Percentiles rank a stretch among this genome's conserved stretches.
Evolutionary conservation across 2,797 vertebrate genomes (phyloP).

Genomic region (Girardinus metallicus): DNA sequence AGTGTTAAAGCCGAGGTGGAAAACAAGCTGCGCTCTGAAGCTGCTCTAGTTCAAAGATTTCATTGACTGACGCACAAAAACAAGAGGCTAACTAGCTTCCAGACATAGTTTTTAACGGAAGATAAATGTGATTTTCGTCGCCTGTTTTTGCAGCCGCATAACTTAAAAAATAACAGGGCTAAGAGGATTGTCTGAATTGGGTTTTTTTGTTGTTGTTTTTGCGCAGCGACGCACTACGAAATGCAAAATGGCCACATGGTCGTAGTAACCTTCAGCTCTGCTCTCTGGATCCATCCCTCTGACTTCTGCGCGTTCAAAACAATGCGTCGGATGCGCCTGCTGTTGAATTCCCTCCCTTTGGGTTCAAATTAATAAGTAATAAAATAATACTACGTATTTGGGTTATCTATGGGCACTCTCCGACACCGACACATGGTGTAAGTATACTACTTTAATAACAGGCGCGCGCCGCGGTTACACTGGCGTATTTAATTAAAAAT

Average conservation of each 20-base stretch:
- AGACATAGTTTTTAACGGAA: neutral
- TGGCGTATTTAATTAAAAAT: neutral
- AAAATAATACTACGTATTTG: neutral
- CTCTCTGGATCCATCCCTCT: conserved; percentile 50
- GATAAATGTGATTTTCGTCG: neutral
- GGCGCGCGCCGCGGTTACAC: neutral
- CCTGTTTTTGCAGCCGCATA: neutral
- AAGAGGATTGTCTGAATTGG: conserved; percentile 13
- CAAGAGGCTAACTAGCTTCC: neutral
- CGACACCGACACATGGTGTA: conserved; percentile 59
- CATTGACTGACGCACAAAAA: neutral
- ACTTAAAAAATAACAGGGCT: neutral
- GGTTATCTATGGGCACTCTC: conserved; percentile 6
- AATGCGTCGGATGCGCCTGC: conserved; percentile 1
- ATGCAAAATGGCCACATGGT: conserved; percentile 83
- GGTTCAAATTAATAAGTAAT: neutral
- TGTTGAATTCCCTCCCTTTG: neutral
- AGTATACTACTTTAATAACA: conserved; percentile 9
- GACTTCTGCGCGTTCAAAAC: conserved; percentile 23
- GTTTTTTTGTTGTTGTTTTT: conserved; percentile 22
- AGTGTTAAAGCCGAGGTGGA: neutral
- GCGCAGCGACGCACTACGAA: conserved; percentile 66
- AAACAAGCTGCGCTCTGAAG: conserved; percentile 6
- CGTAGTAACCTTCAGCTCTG: conserved; percentile 77
- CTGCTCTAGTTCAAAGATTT: conserved; percentile 2